Evolutionary conservation across 2,888 invertebrate genomes (phyloP), one percentile per base, ranked within the genome.

Genomic region (Tiliacea citrago): DNA sequence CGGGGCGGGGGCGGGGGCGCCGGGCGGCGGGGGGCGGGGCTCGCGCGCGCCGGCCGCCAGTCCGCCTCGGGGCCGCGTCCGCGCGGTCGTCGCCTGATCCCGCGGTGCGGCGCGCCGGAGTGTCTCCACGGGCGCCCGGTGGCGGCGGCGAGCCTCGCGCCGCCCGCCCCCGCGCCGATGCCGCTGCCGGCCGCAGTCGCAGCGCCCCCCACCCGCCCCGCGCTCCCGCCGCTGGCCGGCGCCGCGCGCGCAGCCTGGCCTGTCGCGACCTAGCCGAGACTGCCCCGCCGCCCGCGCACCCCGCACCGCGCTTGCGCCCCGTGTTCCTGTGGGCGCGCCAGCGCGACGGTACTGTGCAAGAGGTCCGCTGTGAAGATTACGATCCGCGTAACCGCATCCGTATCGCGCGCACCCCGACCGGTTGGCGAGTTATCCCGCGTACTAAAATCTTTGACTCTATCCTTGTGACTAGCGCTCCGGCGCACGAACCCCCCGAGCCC

Each of bases 351-450:
- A 97, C 97, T 92, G 98, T 98, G 93, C 97, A 98, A 91, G 98
- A 98, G 94, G 98, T 98, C 88, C 97, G 97, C 94, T 98, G 98
- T 96, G 98, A 98, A 94, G 98, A 98, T 93, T 98, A 98, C 97
- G 98, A 98, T 96, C 97, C 98, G 93, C 97, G 98, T 77, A 98
- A 98, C 95, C 98, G 98, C 79, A 98, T 98, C 90, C 97, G 98
- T 89, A 96, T 98, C 91, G 98, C 98, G 86, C 98, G 98, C 92
- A 98, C 98, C 39, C 97, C 98, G 61, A 97, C 97, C 92, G 98
- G 98, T 89, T 98, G 98, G 98, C 97, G 98, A 78, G 98, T 98
- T 76, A 98, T 98, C 94, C 98, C 98, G 88, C 97, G 98, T 88
- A 98, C 98, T 68, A 98, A 98, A 92, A 97, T 95, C 91, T 95